These are phyloP conservation scores for Morus bassanus DNA, from an alignment of 2,797 vertebrate species.

Conservation along the genomic window DNA sequence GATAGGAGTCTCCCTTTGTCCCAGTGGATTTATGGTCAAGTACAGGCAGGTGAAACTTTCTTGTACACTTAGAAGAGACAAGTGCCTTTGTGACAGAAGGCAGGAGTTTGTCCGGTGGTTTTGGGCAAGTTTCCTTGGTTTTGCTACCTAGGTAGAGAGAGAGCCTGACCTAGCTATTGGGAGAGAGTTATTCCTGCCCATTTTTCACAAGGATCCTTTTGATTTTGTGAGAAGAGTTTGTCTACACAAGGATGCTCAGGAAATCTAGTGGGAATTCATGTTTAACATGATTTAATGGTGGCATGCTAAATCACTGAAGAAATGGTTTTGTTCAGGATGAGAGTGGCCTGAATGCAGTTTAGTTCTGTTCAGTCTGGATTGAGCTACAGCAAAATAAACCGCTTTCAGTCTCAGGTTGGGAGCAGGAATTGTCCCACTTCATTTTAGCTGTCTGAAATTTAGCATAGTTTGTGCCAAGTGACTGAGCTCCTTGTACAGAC, in stretches of 20 bases:
- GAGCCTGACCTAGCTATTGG: neutral
- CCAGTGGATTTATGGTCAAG: neutral
- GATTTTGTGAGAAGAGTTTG: neutral
- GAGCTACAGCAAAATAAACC: neutral
- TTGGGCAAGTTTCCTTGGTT: neutral
- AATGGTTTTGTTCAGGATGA: neutral
- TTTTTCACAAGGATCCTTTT: neutral
- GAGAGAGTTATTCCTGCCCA: neutral
- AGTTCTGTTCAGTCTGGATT: neutral
- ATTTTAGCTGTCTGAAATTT: neutral
- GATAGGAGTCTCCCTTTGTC: neutral
- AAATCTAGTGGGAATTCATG: neutral
- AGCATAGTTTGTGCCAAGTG: neutral
- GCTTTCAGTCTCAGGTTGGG: neutral
- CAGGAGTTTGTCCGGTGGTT: neutral
- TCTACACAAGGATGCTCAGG: neutral
- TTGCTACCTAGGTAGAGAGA: neutral
- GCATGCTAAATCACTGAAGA: too few species aligned
- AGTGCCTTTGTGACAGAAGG: neutral
- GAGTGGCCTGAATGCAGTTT: neutral
- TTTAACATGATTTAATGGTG: fast-evolving
- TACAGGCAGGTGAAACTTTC: neutral
- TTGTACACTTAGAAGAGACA: neutral
- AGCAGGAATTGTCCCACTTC: fast-evolving
- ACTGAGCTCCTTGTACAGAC: neutral